phyloP scores from a whole-genome alignment of 2,888 invertebrate genomes.

The Notodonta dromedarius region DNA sequence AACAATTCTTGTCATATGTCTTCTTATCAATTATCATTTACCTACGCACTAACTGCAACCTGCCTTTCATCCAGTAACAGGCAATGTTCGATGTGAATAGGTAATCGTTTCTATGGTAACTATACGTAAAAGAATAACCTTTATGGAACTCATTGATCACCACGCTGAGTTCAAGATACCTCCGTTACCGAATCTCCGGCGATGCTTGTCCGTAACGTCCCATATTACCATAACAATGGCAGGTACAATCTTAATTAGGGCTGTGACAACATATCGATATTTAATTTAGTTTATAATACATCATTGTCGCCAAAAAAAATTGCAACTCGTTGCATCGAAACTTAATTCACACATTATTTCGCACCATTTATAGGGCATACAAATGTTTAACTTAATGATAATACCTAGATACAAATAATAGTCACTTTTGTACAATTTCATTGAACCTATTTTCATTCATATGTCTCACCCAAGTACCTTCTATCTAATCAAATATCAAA shows the following conservation, averaged over 20 bases:
- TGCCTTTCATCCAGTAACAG: background rate
- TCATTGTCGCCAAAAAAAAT: no score
- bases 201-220: conserved; percentile 70
- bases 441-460: background rate
- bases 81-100: background rate
- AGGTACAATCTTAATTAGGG: conserved; percentile 58
- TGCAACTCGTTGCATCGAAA: no score
- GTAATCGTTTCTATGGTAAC: background rate
- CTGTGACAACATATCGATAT: background rate
- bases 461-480: background rate
- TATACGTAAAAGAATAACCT: conserved; percentile 18
- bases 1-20: no score
- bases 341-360: no score
- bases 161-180: conserved; percentile 27
- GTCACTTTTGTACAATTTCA: no score
- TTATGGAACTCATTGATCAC: conserved; percentile 31
- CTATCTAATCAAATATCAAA: background rate
- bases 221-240: conserved; percentile 79
- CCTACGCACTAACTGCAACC: background rate
- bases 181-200: conserved; percentile 67
- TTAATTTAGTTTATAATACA: no score
- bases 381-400: no score
- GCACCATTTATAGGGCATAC: no score
- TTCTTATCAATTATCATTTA: no score
- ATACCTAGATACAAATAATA: no score